Percentiles rank a stretch among this genome's conserved stretches.
These are phyloP conservation scores for Apamea sordens DNA, from an alignment of 2,888 invertebrate genomes.

Conservation along the genomic window DNA sequence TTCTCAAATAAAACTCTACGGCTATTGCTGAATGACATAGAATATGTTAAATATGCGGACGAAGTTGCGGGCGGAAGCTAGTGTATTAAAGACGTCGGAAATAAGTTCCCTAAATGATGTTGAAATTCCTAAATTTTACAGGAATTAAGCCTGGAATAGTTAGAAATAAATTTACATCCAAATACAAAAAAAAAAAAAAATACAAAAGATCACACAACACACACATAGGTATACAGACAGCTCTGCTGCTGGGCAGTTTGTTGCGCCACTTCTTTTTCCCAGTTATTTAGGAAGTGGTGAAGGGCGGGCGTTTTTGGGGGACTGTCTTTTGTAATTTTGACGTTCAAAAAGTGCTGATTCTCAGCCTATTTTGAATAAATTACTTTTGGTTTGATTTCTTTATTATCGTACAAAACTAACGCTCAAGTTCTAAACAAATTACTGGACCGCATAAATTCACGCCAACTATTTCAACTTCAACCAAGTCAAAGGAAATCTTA, in stretches of 20 bases:
- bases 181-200: too few species aligned
- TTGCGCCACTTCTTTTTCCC: too few species aligned
- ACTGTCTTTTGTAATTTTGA: too few species aligned
- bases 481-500: conserved; percentile 6
- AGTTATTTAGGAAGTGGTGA: too few species aligned
- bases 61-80: not conserved
- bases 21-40: not conserved
- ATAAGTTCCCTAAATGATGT: not conserved
- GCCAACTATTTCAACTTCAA: conserved; percentile 4
- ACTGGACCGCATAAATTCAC: conserved; percentile 1
- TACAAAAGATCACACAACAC: too few species aligned
- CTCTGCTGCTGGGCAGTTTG: too few species aligned
- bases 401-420: conserved; percentile 75
- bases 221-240: too few species aligned
- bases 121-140: not conserved
- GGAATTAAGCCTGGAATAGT: not conserved
- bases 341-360: too few species aligned
- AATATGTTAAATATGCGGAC: not conserved
- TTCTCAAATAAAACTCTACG: not conserved
- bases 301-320: too few species aligned
- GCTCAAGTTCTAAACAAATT: conserved; percentile 52
- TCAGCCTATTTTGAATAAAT: too few species aligned
- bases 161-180: too few species aligned
- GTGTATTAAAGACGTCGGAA: not conserved
- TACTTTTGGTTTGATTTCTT: conserved; percentile 50